Evolutionary conservation across 2,797 vertebrate genomes (phyloP), one percentile per base, ranked within the genome.

Genomic region (Eidolon dupreanum): DNA sequence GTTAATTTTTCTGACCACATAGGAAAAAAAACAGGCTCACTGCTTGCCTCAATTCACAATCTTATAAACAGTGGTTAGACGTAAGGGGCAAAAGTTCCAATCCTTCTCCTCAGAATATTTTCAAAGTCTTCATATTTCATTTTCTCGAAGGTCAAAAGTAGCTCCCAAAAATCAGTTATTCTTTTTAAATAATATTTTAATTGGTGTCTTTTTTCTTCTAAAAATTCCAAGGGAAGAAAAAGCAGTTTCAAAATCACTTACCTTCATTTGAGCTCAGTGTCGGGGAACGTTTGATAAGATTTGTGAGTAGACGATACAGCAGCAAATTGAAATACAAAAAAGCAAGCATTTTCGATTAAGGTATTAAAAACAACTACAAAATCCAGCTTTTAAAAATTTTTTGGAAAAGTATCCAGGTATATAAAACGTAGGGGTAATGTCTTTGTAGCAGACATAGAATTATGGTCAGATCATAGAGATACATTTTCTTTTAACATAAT

Each of bases 181-280:
- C 61, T 68, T 95, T 93, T 74, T 83, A 28, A 70, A 73, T 91
- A 74, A 13, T 33, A 33, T 73, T 96, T 59, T 95, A 91, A 97
- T 96, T 94, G 51, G 12, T 90, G 78, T 90, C 82, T 82, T 51
- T 12, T 74, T 95, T 97, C 41, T 88, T 94, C 24, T 63, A 93
- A 90, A 49, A 61, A 97, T 81, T 83, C 86, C 38, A 66, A 77
- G 73, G 74, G 95, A 96, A 73, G 68, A 75, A 49, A 94, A 94
- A 41, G 68, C 24, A 90, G 3, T 65, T 92, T 90, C 88, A 96
- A 96, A 97, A 97, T 94, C 59, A 90, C 79, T 91, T 94, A 38
- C 43, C n/a, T 95, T 86, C 71, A 55, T 51, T 79, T 86, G 38
- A 94, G 63, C 31, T 74, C 71, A 36, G 26, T 66, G 53, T 33